Percentiles rank a stretch among this genome's conserved stretches.
These are phyloP conservation scores for Drosophila paramelanica DNA, from an alignment of 2,888 invertebrate species.

Conservation along the genomic window DNA sequence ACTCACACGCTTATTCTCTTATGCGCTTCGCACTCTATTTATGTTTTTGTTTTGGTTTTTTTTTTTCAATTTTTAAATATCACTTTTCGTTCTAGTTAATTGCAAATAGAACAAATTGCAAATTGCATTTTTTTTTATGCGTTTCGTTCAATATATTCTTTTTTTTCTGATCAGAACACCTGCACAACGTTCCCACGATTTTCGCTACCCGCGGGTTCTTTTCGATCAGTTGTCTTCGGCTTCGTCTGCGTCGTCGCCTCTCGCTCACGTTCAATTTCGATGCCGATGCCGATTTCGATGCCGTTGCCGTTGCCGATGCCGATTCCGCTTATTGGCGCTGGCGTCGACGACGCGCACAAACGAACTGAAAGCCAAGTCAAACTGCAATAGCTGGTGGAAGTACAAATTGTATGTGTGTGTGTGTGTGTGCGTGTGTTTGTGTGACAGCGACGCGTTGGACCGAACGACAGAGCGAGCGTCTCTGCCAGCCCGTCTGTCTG, in stretches of 20 bases:
- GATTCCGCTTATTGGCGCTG: slow-evolving; percentile 68
- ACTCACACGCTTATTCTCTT: slow-evolving; percentile 49
- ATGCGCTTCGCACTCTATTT: slow-evolving; percentile 52
- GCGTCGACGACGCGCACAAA: slow-evolving; percentile 66
- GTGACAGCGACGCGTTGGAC: slow-evolving; percentile 18
- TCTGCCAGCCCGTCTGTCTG: slow-evolving; percentile 45
- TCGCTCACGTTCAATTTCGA: slow-evolving; percentile 33
- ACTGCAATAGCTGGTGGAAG: slow-evolving; percentile 74
- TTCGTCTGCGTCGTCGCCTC: slow-evolving; percentile 25
- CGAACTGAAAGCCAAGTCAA: slow-evolving; percentile 71
- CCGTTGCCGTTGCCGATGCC: slow-evolving; percentile 42
- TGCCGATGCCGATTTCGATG: slow-evolving; percentile 36
- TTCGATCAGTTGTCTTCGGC: slow-evolving; percentile 45
- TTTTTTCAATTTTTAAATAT: slow-evolving; percentile 10
- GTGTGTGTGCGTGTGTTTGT: slow-evolving; percentile 16
- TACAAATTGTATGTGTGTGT: slow-evolving; percentile 39
- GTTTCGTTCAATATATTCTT: slow-evolving; percentile 14
- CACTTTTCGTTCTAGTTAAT: slow-evolving; percentile 57
- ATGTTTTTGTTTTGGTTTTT: slow-evolving; percentile 29
- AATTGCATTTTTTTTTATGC: slow-evolving; percentile 50
- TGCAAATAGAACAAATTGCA: slow-evolving; percentile 21
- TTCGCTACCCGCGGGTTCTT: slow-evolving; percentile 59
- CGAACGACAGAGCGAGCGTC: slow-evolving; percentile 44
- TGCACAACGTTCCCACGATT: slow-evolving; percentile 55
- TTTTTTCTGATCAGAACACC: slow-evolving; percentile 41